Percentiles rank a stretch among this genome's conserved stretches.
phyloP scores from a whole-genome alignment of 2,888 invertebrate genomes.

The Cantharis nigra region DNA sequence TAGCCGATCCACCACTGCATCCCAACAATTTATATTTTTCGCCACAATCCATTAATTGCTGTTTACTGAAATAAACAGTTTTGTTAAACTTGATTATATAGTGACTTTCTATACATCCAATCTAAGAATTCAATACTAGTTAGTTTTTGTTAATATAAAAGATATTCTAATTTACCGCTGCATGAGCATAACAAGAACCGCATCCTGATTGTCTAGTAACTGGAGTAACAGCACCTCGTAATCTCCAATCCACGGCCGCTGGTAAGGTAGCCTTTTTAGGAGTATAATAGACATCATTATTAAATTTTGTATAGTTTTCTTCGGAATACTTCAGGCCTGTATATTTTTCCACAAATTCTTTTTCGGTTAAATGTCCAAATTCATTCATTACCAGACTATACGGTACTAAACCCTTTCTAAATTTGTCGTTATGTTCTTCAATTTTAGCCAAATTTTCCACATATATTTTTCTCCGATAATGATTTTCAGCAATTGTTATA shows the following conservation, averaged over 20 bases:
- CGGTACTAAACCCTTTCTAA: conserved; percentile 65
- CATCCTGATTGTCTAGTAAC: conserved; percentile 91
- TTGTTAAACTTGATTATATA: conserved; percentile 80
- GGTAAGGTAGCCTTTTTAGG: conserved; percentile 76
- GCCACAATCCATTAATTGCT: conserved; percentile 85
- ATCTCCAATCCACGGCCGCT: conserved; percentile 81
- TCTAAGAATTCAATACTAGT: conserved; percentile 58
- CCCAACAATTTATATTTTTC: conserved; percentile 62
- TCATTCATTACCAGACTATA: conserved; percentile 78
- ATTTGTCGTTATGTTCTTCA: conserved; percentile 81
- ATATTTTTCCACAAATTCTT: conserved; percentile 72
- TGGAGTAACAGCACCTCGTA: conserved; percentile 82
- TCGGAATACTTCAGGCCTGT: conserved; percentile 64
- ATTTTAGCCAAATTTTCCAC: conserved; percentile 86
- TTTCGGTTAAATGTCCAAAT: conserved; percentile 84
- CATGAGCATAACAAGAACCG: conserved; percentile 94
- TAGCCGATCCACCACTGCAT: conserved; percentile 84
- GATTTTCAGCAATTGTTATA: conserved; percentile 66
- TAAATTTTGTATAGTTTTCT: no score
- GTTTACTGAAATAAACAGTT: conserved; percentile 85
- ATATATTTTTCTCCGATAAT: conserved; percentile 85
- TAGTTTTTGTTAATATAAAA: neutral
- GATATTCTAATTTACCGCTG: conserved; percentile 64
- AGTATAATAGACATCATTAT: conserved; percentile 48
- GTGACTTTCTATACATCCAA: conserved; percentile 89